phyloP scores from a whole-genome alignment of 2,888 invertebrate species.

The Chromoteleia sp. region DNA sequence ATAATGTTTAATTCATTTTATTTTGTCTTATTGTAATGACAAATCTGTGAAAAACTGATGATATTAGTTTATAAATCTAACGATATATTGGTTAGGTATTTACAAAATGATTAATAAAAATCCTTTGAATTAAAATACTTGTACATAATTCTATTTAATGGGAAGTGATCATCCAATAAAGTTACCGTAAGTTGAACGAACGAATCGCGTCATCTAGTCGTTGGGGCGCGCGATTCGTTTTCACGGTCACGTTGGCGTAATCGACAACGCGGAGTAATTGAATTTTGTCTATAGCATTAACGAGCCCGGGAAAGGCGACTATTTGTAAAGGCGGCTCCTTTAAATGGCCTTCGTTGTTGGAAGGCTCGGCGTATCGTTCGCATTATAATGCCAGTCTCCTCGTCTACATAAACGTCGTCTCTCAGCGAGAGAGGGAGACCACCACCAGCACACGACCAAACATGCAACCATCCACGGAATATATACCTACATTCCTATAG shows the following conservation, averaged over 20 bases:
- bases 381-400: conserved; percentile 71
- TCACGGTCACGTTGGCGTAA: conserved; percentile 72
- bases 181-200: conserved; percentile 41
- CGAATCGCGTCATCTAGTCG: conserved; percentile 51
- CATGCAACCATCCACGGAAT: conserved; percentile 29
- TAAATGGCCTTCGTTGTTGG: conserved; percentile 71
- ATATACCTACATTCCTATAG: conserved; percentile 26
- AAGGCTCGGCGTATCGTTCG: conserved; percentile 67
- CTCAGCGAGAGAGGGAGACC: conserved; percentile 60
- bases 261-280: conserved; percentile 69
- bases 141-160: conserved; percentile 9
- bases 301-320: conserved; percentile 68
- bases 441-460: conserved; percentile 52
- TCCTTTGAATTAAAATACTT: background rate
- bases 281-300: conserved; percentile 71
- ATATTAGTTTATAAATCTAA: no score
- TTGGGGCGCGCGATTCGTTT: conserved; percentile 58
- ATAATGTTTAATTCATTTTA: no score
- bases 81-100: no score
- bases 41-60: no score
- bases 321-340: conserved; percentile 71
- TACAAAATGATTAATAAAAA: background rate
- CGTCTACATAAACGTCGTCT: conserved; percentile 68
- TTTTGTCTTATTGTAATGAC: no score
- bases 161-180: conserved; percentile 41